phyloP scores from a whole-genome alignment of 2,113 vertebrate species.

The Tetrax tetrax region DNA sequence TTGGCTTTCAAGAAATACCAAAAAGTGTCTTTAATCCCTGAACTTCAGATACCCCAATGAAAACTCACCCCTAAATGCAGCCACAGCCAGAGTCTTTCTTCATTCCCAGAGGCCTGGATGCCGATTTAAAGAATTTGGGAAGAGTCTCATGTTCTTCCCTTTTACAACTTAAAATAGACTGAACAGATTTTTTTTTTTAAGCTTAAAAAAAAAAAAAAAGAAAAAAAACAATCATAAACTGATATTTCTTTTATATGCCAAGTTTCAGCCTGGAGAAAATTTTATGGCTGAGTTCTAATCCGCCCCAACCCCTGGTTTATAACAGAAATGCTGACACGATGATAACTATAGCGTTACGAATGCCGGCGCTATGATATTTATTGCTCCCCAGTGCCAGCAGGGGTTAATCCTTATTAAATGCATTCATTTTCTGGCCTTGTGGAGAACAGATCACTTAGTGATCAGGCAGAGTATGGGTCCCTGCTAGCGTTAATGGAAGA shows the following conservation, averaged over 20 bases:
- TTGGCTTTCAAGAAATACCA: conserved; percentile 41
- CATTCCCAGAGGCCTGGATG: not conserved
- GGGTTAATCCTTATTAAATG: conserved; percentile 75
- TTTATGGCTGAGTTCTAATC: conserved; percentile 79
- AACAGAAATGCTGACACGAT: conserved; percentile 78
- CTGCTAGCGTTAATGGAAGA: conserved; percentile 7
- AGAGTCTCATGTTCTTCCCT: conserved; percentile 50
- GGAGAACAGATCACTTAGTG: conserved; percentile 52
- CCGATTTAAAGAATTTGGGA: conserved; percentile 24
- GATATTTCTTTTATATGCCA: conserved; percentile 73
- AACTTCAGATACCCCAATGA: conserved; percentile 38
- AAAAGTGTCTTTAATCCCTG: conserved; percentile 27
- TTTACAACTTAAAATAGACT: conserved; percentile 57
- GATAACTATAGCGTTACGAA: conserved; percentile 68
- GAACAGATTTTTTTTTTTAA: not conserved
- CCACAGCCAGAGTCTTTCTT: conserved; percentile 21
- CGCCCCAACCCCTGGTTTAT: conserved; percentile 75
- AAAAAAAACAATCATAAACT: not conserved
- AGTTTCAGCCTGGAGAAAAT: conserved; percentile 78
- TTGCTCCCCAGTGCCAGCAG: conserved; percentile 71
- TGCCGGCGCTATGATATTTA: conserved; percentile 71
- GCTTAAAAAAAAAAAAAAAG: not conserved
- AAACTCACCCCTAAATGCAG: conserved; percentile 11
- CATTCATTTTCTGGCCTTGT: conserved; percentile 65
- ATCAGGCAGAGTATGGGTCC: conserved; percentile 6